Evolutionary conservation across 2,888 invertebrate species (phyloP).

Genomic region (Caenorhabditis afra): DNA sequence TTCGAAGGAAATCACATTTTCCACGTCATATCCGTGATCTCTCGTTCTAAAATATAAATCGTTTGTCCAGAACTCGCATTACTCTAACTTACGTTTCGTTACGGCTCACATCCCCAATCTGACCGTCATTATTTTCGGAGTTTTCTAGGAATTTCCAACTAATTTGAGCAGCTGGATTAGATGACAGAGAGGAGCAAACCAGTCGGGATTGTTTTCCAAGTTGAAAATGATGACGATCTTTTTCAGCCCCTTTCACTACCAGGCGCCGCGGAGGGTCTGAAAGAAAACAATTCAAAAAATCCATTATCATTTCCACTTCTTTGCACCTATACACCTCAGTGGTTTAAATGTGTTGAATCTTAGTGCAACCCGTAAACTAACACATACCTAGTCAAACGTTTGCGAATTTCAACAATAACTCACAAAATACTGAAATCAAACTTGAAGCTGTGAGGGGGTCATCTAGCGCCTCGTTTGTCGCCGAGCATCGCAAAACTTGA

Average conservation of each 20-base stretch:
- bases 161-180: conserved; percentile 78
- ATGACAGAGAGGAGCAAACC: conserved; percentile 72
- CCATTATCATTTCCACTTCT: too few species aligned
- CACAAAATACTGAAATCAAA: conserved; percentile 72
- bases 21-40: conserved; percentile 61
- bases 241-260: too few species aligned
- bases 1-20: conserved; percentile 73
- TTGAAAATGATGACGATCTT: conserved; percentile 69
- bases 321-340: too few species aligned
- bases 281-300: conserved; percentile 2
- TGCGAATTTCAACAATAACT: conserved; percentile 53
- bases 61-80: neutral
- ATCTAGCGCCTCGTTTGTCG: conserved; percentile 76
- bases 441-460: conserved; percentile 58
- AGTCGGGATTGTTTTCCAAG: conserved; percentile 72
- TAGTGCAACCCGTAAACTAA: too few species aligned
- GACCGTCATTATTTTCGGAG: conserved; percentile 53
- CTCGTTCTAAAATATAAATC: conserved; percentile 59
- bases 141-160: conserved; percentile 62
- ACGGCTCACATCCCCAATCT: conserved; percentile 64
- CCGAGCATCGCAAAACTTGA: conserved; percentile 75
- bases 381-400: too few species aligned
- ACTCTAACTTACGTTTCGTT: conserved; percentile 68
- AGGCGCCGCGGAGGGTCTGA: conserved; percentile 74
- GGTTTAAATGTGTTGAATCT: too few species aligned